phyloP scores from a whole-genome alignment of 1,140 invertebrate genomes.

The Chlorops oryzae region DNA sequence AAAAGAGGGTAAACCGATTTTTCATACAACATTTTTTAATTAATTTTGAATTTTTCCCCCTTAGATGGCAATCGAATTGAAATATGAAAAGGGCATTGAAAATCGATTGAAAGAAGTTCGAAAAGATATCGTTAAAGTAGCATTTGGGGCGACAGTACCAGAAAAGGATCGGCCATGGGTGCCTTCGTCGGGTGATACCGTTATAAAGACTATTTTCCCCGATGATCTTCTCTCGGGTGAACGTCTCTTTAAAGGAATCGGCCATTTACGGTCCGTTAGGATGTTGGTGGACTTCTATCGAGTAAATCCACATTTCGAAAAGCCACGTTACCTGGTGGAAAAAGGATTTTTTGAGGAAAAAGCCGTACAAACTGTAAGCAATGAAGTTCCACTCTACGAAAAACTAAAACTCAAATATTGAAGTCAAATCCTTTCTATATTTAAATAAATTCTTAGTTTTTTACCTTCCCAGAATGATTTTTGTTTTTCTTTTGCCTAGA shows the following conservation, averaged over 20 bases:
- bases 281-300: slow-evolving; percentile 33
- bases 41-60: not conserved
- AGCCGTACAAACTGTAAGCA: slow-evolving; percentile 17
- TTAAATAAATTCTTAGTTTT: too few species aligned
- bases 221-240: slow-evolving; percentile 35
- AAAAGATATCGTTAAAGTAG: slow-evolving; percentile 27
- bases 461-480: too few species aligned
- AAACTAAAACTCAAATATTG: slow-evolving; percentile 19
- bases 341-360: slow-evolving; percentile 29
- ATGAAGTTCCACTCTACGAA: slow-evolving; percentile 37
- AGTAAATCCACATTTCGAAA: slow-evolving; percentile 26
- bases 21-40: too few species aligned
- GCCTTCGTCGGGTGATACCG: slow-evolving; percentile 23
- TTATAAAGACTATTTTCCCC: slow-evolving; percentile 35
- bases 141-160: slow-evolving; percentile 41
- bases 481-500: too few species aligned
- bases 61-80: slow-evolving; percentile 42
- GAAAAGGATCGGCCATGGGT: slow-evolving; percentile 33
- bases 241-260: slow-evolving; percentile 42
- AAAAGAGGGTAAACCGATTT: too few species aligned
- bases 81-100: slow-evolving; percentile 38
- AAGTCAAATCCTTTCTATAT: too few species aligned
- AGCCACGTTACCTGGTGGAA: slow-evolving; percentile 31
- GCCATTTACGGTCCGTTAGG: slow-evolving; percentile 39
- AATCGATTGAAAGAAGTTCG: slow-evolving; percentile 22